Evolutionary conservation across 2,888 invertebrate genomes (phyloP), one percentile per base, ranked within the genome.

Genomic region (Brassicogethes aeneus): DNA sequence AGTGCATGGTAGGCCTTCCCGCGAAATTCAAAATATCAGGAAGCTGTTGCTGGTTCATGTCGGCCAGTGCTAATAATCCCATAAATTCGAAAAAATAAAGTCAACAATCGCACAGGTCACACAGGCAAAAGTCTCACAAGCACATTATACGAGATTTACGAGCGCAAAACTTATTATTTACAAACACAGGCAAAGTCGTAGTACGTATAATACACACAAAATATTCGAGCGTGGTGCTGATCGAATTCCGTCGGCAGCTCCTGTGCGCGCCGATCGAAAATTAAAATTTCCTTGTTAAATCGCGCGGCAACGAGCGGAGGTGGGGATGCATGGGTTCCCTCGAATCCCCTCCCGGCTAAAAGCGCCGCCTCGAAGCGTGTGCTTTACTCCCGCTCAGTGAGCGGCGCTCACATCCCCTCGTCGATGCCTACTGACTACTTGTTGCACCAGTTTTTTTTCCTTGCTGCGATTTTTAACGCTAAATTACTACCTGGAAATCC

Each of bases 1-100:
- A 35, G 37, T 50, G 51, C 46, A 57, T 46, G 41, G 43, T 41
- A 46, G 50, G 36, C 49, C 56, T 42, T 35, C 48, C 51, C 12
- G 60, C 50, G 46, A 59, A 61, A 48, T 59, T 60, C 32, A 61
- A 41, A 14, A 56, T 53, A 43, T 60, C 59, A 16, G 61, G 57
- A 40, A 60, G 42, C n/a, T n/a, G n/a, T n/a, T n/a, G n/a, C 17
- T 60, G 59, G 43, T 61, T 57, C 60, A 61, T 61, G n/a, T 42
- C 32, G 17, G 3, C 17, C 5, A 14, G 7, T 3, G 3, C 13
- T 12, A 12, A 5, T 12, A 32, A 32, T 32, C 32, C 32, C 32
- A 32, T 32, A 32, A 32, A 23, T 23, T 7, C 5, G 10, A 5
- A 23, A 23, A 23, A 7, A 7, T 23, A 7, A 23, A 23, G 23